A percentile compares a stretch with the other conserved stretches of the same genome.
Evolutionary conservation across 1,140 invertebrate species (phyloP).

Genomic region (Micrasema minimum): DNA sequence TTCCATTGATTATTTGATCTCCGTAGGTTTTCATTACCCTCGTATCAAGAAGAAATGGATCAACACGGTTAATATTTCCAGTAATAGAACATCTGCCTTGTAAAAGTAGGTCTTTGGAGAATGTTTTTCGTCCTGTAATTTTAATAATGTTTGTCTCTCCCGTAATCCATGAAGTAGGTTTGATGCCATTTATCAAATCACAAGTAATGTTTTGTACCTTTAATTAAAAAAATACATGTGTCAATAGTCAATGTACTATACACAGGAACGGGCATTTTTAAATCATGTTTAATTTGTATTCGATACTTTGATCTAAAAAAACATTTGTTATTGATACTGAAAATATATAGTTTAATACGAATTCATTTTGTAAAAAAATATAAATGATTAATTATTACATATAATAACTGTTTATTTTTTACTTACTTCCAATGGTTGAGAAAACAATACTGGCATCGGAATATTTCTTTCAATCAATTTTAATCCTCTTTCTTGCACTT

Average conservation of each 20-base stretch:
- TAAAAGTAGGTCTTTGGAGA: slow-evolving; percentile 55
- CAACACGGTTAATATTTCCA: slow-evolving; percentile 40
- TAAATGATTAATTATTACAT: too few species aligned
- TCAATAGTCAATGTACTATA: too few species aligned
- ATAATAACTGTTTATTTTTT: not conserved
- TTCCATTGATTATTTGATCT: slow-evolving; percentile 58
- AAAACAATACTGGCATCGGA: slow-evolving; percentile 54
- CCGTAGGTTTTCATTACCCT: slow-evolving; percentile 55
- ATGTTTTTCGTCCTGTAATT: slow-evolving; percentile 56
- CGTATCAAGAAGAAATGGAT: slow-evolving; percentile 52
- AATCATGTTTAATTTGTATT: too few species aligned
- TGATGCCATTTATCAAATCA: slow-evolving; percentile 56
- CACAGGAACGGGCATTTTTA: too few species aligned
- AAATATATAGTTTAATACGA: too few species aligned
- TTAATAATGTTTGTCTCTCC: slow-evolving; percentile 51
- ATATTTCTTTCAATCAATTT: slow-evolving; percentile 50
- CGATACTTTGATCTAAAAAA: too few species aligned
- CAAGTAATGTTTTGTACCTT: slow-evolving; percentile 54
- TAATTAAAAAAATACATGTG: slow-evolving; percentile 6
- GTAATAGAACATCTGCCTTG: slow-evolving; percentile 52
- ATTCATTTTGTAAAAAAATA: too few species aligned
- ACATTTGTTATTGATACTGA: too few species aligned
- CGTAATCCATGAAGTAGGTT: slow-evolving; percentile 55
- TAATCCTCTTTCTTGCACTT: slow-evolving; percentile 52
- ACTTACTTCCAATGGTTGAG: slow-evolving; percentile 56